Percentiles rank a stretch among this genome's conserved stretches.
These are phyloP conservation scores for Blomia tropicalis DNA, from an alignment of 2,888 invertebrate species.

Conservation along the genomic window DNA sequence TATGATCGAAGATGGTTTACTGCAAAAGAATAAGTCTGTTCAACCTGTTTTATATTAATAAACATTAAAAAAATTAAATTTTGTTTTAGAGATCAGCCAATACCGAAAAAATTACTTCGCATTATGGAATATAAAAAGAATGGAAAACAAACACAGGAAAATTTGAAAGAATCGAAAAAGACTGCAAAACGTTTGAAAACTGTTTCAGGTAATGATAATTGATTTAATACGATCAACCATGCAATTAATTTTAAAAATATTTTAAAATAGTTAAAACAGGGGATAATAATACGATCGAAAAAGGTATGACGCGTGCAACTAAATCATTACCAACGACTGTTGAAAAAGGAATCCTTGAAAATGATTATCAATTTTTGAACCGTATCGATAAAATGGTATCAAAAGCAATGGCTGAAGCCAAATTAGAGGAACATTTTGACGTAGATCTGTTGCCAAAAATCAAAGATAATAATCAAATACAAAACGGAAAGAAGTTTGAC, in stretches of 20 bases:
- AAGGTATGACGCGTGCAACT: slow-evolving; percentile 16
- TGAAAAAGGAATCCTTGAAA: slow-evolving; percentile 23
- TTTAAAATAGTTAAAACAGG: slow-evolving; percentile 10
- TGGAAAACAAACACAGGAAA: not conserved
- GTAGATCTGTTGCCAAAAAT: slow-evolving; percentile 19
- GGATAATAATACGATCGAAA: slow-evolving; percentile 12
- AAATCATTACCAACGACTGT: slow-evolving; percentile 16
- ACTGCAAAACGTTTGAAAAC: slow-evolving; percentile 14
- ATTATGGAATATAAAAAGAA: slow-evolving; percentile 9
- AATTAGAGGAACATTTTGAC: slow-evolving; percentile 23
- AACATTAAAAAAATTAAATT: not conserved
- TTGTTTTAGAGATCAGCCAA: slow-evolving; percentile 11
- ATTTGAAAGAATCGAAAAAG: not conserved
- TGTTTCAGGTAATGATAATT: not conserved
- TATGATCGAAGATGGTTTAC: not conserved
- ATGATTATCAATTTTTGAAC: slow-evolving; percentile 17
- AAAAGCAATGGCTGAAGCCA: slow-evolving; percentile 22
- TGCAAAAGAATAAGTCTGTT: slow-evolving; percentile 2
- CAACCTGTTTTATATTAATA: not conserved
- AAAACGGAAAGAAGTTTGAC: not conserved
- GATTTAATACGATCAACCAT: not conserved
- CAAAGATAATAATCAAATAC: not conserved
- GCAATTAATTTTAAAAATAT: not conserved
- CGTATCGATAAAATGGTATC: slow-evolving; percentile 16
- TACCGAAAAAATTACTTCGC: slow-evolving; percentile 11